Percentiles rank a stretch among this genome's conserved stretches.
Conservation (phyloP, 2,888 invertebrate species). For the Branchipolynoe longqiensis region DNA sequence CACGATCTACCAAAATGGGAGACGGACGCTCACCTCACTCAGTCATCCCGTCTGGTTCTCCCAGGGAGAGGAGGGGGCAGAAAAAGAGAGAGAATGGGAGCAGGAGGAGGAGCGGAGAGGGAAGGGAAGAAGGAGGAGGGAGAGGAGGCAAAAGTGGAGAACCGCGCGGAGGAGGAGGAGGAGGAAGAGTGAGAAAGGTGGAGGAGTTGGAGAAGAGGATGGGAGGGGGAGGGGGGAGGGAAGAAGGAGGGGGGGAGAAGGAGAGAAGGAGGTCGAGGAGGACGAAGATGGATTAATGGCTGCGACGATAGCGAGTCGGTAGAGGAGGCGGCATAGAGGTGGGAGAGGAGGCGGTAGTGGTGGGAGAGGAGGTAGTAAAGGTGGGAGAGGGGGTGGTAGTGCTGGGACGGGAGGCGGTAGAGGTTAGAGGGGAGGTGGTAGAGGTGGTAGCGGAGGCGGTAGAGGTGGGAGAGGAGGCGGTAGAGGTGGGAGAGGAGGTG, state of each 20-base stretch:
- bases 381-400: background rate
- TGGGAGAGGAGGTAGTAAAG: background rate
- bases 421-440: background rate
- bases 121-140: background rate
- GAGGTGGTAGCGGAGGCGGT: background rate
- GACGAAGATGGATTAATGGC: no score
- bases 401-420: background rate
- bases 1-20: no score
- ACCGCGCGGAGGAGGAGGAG: background rate
- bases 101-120: background rate
- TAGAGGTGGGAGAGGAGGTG: background rate
- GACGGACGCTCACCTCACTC: no score
- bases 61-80: background rate
- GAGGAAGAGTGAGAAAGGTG: background rate
- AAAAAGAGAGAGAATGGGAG: background rate
- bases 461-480: background rate
- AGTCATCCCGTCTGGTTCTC: no score
- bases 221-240: background rate
- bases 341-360: background rate
- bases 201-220: background rate
- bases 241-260: background rate
- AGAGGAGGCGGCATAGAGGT: no score
- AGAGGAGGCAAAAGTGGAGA: no score
- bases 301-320: no score
- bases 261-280: background rate